These are phyloP conservation scores for Zapus hudsonius DNA, from an alignment of 2,113 vertebrate species.

Conservation along the genomic window DNA sequence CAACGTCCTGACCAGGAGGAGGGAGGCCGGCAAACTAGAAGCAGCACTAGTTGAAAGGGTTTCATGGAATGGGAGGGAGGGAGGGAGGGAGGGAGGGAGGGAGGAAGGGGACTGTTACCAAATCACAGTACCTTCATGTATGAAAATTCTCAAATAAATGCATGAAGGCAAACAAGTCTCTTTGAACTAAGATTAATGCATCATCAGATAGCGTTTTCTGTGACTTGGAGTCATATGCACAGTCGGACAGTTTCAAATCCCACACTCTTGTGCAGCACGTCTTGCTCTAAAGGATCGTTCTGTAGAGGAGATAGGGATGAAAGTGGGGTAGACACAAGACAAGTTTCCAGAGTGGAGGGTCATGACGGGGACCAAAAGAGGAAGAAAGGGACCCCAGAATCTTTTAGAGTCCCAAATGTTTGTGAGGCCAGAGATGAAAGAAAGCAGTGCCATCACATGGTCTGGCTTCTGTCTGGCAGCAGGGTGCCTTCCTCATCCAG, in stretches of 20 bases:
- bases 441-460: not conserved
- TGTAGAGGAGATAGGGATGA: not conserved
- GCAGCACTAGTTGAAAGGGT: too few species aligned
- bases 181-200: not conserved
- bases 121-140: not conserved
- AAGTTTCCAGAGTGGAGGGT: not conserved
- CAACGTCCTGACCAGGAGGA: too few species aligned
- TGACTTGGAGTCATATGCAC: not conserved
- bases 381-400: not conserved
- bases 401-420: not conserved
- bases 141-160: not conserved
- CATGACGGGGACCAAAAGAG: constrained; percentile 14
- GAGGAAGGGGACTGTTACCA: not conserved
- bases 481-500: not conserved
- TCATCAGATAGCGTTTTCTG: not conserved
- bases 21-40: too few species aligned
- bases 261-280: not conserved
- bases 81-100: too few species aligned
- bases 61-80: too few species aligned
- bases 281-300: too few species aligned
- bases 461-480: not conserved
- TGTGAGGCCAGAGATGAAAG: not conserved
- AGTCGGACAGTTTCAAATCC: not conserved
- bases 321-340: not conserved
- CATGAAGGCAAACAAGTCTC: not conserved